phyloP scores from a whole-genome alignment of 1,140 invertebrate genomes.

The Archivesica marissinica region DNA sequence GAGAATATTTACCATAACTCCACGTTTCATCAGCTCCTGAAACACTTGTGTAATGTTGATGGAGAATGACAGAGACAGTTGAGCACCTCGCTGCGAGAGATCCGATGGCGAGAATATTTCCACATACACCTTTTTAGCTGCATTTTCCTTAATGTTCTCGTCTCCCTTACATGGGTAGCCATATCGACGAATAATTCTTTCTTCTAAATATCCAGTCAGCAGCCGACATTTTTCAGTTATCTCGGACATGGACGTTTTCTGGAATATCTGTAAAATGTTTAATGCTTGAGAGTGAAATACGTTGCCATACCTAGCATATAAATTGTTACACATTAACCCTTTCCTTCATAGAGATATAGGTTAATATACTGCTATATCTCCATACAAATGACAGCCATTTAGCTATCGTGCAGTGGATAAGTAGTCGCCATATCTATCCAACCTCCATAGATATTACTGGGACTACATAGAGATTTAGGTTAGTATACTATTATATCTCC shows the following conservation, averaged over 20 bases:
- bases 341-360: no score
- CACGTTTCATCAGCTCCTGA: slow-evolving; percentile 84
- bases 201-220: slow-evolving; percentile 87
- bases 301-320: no score
- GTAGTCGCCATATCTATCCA: no score
- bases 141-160: background rate
- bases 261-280: slow-evolving; percentile 85
- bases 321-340: no score
- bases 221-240: slow-evolving; percentile 85
- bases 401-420: no score
- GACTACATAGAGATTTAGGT: no score
- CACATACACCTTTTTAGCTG: slow-evolving; percentile 71
- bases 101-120: slow-evolving; percentile 86
- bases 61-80: slow-evolving; percentile 85
- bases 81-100: slow-evolving; percentile 85
- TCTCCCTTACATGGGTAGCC: slow-evolving; percentile 7
- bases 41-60: slow-evolving; percentile 83
- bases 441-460: no score
- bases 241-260: slow-evolving; percentile 84
- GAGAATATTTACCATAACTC: slow-evolving; percentile 85
- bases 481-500: no score
- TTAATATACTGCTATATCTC: no score
- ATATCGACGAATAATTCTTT: slow-evolving; percentile 79
- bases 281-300: no score
- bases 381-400: no score